These are phyloP conservation scores for Drosophila burlai DNA, from an alignment of 1,140 invertebrate genomes.

Conservation along the genomic window DNA sequence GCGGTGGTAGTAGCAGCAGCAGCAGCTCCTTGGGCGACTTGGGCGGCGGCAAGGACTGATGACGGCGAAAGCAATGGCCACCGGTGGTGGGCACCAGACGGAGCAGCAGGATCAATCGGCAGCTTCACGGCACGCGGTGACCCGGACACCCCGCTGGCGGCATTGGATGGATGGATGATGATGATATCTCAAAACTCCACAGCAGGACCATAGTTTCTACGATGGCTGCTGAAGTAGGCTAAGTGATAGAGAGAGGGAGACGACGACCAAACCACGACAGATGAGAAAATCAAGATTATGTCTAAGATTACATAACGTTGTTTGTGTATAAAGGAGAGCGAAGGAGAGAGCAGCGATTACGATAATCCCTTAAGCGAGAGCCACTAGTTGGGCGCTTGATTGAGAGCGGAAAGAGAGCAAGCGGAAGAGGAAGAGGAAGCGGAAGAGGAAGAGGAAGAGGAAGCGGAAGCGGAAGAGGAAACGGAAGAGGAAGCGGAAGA, in stretches of 20 bases:
- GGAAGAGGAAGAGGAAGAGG: no score
- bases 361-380: conserved; percentile 41
- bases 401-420: not conserved
- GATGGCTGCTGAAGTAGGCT: conserved; percentile 18
- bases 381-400: no score
- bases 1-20: conserved; percentile 5
- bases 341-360: conserved; percentile 3
- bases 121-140: conserved; percentile 21
- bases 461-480: not conserved
- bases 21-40: not conserved
- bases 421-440: not conserved
- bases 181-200: conserved; percentile 35
- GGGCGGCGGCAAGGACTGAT: conserved; percentile 31
- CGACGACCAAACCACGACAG: conserved; percentile 3
- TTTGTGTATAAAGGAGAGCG: conserved; percentile 39
- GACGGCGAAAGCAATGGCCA: conserved; percentile 20
- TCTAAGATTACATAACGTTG: conserved; percentile 49
- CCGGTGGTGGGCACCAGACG: conserved; percentile 16
- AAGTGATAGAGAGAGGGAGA: conserved; percentile 1
- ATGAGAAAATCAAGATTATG: conserved; percentile 40
- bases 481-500: not conserved
- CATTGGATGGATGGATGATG: not conserved
- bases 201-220: not conserved
- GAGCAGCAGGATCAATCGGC: conserved; percentile 25
- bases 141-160: not conserved